Percentiles rank a stretch among this genome's conserved stretches.
Evolutionary conservation across 2,797 vertebrate species (phyloP).

Genomic region (Bryconaethiops microstoma): DNA sequence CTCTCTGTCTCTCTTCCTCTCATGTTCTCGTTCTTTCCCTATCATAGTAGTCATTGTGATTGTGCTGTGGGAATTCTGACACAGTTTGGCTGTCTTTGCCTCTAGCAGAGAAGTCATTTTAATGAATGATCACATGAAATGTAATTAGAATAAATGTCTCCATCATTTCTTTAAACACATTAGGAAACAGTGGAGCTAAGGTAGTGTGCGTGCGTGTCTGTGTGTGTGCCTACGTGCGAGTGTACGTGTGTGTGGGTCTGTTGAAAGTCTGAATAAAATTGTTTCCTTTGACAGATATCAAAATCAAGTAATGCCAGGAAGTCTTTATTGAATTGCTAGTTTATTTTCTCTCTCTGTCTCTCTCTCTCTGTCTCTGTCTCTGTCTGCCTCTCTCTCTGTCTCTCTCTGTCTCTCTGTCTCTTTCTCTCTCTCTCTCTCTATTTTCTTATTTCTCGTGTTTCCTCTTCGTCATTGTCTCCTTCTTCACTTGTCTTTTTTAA

Average conservation of each 20-base stretch:
- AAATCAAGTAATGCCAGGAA: background rate
- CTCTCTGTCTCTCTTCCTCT: conserved; percentile 52
- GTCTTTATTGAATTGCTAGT: conserved; percentile 19
- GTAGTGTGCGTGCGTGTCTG: conserved; percentile 9
- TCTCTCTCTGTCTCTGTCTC: conserved; percentile 31
- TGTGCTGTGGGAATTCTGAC: conserved; percentile 55
- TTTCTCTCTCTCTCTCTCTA: conserved; percentile 23
- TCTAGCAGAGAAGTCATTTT: conserved; percentile 58
- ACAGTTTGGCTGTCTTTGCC: conserved; percentile 53
- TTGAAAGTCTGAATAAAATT: conserved; percentile 10
- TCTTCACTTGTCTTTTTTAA: conserved; percentile 53
- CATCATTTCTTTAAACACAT: conserved; percentile 43
- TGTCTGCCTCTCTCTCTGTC: conserved; percentile 63
- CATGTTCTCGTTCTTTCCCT: conserved; percentile 49
- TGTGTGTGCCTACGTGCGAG: background rate
- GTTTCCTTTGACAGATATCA: background rate
- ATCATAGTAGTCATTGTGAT: conserved; percentile 17
- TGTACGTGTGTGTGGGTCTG: background rate
- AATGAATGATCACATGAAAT: conserved; percentile 58
- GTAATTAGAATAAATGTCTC: conserved; percentile 58
- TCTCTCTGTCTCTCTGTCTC: conserved; percentile 52
- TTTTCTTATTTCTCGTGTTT: conserved; percentile 7
- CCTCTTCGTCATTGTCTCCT: conserved; percentile 47
- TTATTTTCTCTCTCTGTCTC: conserved; percentile 46
- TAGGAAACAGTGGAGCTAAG: conserved; percentile 20